A percentile compares a stretch with the other conserved stretches of the same genome.
Evolutionary conservation across 2,797 vertebrate species (phyloP).

Genomic region (Podarcis siculus): DNA sequence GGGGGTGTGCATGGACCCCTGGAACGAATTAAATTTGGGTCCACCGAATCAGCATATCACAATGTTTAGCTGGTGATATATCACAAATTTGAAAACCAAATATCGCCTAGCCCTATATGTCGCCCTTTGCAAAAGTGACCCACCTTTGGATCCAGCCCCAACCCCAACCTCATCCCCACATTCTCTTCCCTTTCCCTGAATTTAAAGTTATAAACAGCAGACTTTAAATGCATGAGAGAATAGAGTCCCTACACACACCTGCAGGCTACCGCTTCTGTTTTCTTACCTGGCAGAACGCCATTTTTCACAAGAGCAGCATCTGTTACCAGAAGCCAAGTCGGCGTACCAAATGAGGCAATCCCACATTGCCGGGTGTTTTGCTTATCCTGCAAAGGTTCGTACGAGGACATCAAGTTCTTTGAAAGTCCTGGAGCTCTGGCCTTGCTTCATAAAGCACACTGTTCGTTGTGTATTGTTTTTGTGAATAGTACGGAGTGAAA

Average conservation of each 20-base stretch:
- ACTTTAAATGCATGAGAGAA: constrained; percentile 4
- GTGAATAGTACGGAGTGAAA: neutral
- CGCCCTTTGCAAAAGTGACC: constrained; percentile 12
- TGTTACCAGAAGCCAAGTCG: neutral
- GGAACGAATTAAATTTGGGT: no score
- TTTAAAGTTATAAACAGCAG: constrained; percentile 19
- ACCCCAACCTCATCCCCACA: neutral
- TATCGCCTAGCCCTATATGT: no score
- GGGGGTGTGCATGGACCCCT: no score
- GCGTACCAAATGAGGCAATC: neutral
- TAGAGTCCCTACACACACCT: neutral
- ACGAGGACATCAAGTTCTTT: neutral
- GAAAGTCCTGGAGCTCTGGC: neutral
- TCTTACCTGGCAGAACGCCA: neutral
- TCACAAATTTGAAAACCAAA: no score
- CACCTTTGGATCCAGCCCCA: constrained; percentile 10
- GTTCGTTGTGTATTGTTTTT: neutral
- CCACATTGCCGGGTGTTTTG: neutral
- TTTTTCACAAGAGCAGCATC: constrained; percentile 9
- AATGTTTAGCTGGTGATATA: no score
- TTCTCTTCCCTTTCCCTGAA: constrained; percentile 1
- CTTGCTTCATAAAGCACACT: constrained; percentile 25
- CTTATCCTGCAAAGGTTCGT: neutral
- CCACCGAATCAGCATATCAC: no score
- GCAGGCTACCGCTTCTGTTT: neutral